phyloP scores from a whole-genome alignment of 2,113 vertebrate genomes.

The Corythoichthys intestinalis region DNA sequence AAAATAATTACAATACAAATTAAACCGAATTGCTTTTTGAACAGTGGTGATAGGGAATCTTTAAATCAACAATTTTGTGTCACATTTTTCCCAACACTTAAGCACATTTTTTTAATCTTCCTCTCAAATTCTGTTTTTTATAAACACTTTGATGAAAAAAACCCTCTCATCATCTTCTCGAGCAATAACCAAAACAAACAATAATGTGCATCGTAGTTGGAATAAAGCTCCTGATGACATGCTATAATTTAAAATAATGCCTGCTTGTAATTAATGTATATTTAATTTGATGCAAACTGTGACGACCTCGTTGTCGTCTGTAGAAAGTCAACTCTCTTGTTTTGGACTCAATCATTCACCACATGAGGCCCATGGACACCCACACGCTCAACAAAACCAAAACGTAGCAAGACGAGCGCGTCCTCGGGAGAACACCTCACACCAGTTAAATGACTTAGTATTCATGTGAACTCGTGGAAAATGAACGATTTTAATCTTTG shows the following conservation, averaged over 20 bases:
- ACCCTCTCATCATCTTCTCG: neutral
- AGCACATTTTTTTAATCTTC: neutral
- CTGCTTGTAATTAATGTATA: neutral
- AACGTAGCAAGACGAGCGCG: slow-evolving; percentile 32
- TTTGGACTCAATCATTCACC: slow-evolving; percentile 41
- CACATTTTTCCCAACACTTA: too few species aligned
- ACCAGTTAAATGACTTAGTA: slow-evolving; percentile 28
- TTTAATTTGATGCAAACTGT: neutral
- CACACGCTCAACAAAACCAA: slow-evolving; percentile 31
- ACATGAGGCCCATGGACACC: slow-evolving; percentile 24
- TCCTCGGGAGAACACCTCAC: slow-evolving; percentile 32
- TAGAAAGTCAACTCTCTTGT: slow-evolving; percentile 25
- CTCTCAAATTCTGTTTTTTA: neutral
- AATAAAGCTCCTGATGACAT: neutral
- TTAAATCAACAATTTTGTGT: neutral
- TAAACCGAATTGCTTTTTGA: too few species aligned
- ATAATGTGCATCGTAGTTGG: neutral
- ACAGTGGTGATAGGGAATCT: neutral
- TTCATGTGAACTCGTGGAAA: slow-evolving; percentile 27
- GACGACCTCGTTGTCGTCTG: slow-evolving; percentile 11
- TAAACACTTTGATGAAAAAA: neutral
- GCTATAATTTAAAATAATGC: neutral
- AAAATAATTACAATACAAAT: neutral
- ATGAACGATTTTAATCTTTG: neutral
- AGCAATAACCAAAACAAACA: neutral